Evolutionary conservation across 2,797 vertebrate genomes (phyloP), one percentile per base, ranked within the genome.

Genomic region (Phataginus tricuspis): DNA sequence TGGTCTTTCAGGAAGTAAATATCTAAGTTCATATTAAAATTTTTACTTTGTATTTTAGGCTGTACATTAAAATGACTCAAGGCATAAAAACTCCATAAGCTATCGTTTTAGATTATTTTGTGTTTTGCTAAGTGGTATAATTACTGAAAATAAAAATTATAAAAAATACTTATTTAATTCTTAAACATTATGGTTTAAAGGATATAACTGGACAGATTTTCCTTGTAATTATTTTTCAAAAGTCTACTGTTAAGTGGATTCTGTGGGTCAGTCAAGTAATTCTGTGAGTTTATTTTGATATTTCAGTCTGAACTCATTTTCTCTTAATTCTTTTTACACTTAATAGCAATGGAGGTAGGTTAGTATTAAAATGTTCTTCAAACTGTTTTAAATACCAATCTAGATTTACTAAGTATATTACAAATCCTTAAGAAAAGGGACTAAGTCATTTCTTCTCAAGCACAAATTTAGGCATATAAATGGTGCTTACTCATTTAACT

Each of bases 181-280:
- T 90, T 96, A 87, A 94, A 82, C 51, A 51, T 90, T 3, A 39
- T 89, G 80, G 87, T 88, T 90, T 83, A 31, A 29, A 88, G 34
- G 8, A 79, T 68, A 12, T 74, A 85, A 90, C 49, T 94, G 68
- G 91, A 29, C 12, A 78, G 14, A 72, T 71, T 92, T 96, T 93
- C 39, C 55, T 97, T 96, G 6, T 88, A 82, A 89, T 94, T 95
- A 51, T 39, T 93, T 95, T 95, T 91, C 4, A 72, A 19, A 78
- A 92, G n/a, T 91, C 25, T 92, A 37, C 75, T 34, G 10, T 74
- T 92, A 86, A 61, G 69, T 92, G n/a, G 14, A 90, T 92, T 97
- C 37, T 91, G 4, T 95, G 59, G n/a, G 63, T 64, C 49, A 80
- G 25, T 92, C 85, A 84, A 53, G 7, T 86, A 95, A 57, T 93